Conservation (phyloP, 1,140 invertebrate species). For the Dendrolimus punctatus region DNA sequence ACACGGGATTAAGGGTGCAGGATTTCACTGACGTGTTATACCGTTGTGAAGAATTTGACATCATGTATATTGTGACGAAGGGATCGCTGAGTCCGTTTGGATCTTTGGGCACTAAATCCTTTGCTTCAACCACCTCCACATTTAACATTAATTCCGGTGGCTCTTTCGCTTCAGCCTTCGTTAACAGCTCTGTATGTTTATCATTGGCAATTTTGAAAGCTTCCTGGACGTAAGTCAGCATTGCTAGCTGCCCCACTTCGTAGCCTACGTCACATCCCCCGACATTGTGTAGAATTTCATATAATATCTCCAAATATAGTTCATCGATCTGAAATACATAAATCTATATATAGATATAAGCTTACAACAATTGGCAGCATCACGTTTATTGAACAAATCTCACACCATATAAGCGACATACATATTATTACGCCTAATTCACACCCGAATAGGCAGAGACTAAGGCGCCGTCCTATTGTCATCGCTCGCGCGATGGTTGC, state of each 20-base stretch:
- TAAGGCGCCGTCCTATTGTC: no score
- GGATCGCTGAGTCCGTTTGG: constrained; percentile 97
- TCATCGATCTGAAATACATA: constrained; percentile 85
- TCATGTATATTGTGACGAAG: constrained; percentile 89
- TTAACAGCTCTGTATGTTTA: constrained; percentile 79
- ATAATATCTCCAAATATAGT: constrained; percentile 93
- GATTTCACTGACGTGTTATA: constrained; percentile 94
- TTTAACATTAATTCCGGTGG: constrained; percentile 94
- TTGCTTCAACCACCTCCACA: constrained; percentile 93
- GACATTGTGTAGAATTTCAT: constrained; percentile 94
- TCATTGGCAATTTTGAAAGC: constrained; percentile 89
- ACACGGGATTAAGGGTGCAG: constrained; percentile 90
- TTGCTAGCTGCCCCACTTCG: constrained; percentile 78
- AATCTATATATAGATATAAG: not conserved
- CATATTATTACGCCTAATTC: no score
- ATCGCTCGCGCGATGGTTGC: no score
- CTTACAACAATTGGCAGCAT: no score
- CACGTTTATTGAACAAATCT: no score
- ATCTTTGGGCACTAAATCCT: constrained; percentile 94
- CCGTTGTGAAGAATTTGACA: constrained; percentile 81
- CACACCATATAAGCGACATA: no score
- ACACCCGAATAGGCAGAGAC: no score
- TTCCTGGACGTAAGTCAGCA: constrained; percentile 89
- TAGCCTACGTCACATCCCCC: constrained; percentile 81
- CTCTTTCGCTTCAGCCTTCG: constrained; percentile 81